These are phyloP conservation scores for Pachyrhynchus sulphureomaculatus DNA, from an alignment of 1,140 invertebrate species.

Conservation along the genomic window DNA sequence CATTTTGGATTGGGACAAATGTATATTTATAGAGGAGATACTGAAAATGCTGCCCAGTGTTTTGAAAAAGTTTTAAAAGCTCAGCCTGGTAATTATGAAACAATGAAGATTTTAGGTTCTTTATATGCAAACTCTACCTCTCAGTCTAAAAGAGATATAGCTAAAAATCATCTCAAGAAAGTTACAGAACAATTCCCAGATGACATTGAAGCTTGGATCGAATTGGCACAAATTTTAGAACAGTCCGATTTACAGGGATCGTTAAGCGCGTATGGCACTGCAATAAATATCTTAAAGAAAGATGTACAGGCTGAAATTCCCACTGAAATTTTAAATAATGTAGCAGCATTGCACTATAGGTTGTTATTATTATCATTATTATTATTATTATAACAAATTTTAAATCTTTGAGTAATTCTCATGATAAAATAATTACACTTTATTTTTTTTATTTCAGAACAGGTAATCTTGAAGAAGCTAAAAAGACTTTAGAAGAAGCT, in stretches of 20 bases:
- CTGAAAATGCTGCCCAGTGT: constrained; percentile 96
- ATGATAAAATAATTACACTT: too few species aligned
- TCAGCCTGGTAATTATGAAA: constrained; percentile 97
- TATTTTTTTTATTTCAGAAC: constrained; percentile 57
- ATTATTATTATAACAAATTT: too few species aligned
- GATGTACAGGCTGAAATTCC: constrained; percentile 94
- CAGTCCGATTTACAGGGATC: constrained; percentile 88
- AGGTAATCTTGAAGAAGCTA: constrained; percentile 79
- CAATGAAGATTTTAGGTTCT: constrained; percentile 98
- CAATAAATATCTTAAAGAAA: constrained; percentile 89
- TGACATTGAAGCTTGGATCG: constrained; percentile 99
- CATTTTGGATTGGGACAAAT: constrained; percentile 99
- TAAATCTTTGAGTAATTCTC: too few species aligned
- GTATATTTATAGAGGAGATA: constrained; percentile 96
- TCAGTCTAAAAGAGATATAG: constrained; percentile 89
- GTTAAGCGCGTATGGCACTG: constrained; percentile 89
- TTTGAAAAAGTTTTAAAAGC: constrained; percentile 98
- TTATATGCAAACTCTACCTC: constrained; percentile 91
- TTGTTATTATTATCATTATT: too few species aligned
- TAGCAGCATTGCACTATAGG: constrained; percentile 91
- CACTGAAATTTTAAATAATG: constrained; percentile 97
- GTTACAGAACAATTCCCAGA: constrained; percentile 97
- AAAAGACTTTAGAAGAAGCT: constrained; percentile 84
- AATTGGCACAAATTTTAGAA: constrained; percentile 96
- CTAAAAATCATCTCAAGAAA: constrained; percentile 86